A percentile compares a stretch with the other conserved stretches of the same genome.
Conservation (phyloP, 1,140 invertebrate genomes). For the Atopsyche davidsoni region DNA sequence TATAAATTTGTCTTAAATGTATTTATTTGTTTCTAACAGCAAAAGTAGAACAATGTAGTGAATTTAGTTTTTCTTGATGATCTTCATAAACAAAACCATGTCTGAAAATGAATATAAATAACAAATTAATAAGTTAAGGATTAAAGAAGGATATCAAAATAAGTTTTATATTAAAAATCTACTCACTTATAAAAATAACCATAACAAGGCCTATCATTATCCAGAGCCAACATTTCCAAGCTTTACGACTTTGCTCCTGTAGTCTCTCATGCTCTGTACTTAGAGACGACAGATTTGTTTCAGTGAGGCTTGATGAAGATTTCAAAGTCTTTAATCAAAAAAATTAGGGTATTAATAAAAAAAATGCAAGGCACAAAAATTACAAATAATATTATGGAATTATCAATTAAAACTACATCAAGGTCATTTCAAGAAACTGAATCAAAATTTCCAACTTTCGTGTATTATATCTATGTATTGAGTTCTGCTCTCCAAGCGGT, state of each 20-base stretch:
- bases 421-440: too few relatives aligned
- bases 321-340: constrained; percentile 56
- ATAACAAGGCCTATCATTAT: constrained; percentile 78
- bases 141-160: not conserved
- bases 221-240: constrained; percentile 93
- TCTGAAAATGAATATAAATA: constrained; percentile 34
- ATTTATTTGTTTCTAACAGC: not conserved
- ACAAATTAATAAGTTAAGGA: not conserved
- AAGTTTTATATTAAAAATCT: not conserved
- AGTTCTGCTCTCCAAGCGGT: too few relatives aligned
- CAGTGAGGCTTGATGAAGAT: constrained; percentile 71
- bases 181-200: constrained; percentile 80
- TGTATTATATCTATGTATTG: too few relatives aligned
- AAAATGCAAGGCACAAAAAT: too few relatives aligned
- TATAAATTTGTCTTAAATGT: too few relatives aligned
- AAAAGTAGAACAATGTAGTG: not conserved
- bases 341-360: too few relatives aligned
- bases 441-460: too few relatives aligned
- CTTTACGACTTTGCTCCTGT: constrained; percentile 75
- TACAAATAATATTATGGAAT: too few relatives aligned
- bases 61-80: constrained; percentile 47
- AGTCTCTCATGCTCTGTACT: constrained; percentile 75
- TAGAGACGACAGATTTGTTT: constrained; percentile 69
- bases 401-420: too few relatives aligned
- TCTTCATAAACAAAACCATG: constrained; percentile 49